Conservation (phyloP, 2,113 vertebrate genomes). For the Talpa occidentalis region DNA sequence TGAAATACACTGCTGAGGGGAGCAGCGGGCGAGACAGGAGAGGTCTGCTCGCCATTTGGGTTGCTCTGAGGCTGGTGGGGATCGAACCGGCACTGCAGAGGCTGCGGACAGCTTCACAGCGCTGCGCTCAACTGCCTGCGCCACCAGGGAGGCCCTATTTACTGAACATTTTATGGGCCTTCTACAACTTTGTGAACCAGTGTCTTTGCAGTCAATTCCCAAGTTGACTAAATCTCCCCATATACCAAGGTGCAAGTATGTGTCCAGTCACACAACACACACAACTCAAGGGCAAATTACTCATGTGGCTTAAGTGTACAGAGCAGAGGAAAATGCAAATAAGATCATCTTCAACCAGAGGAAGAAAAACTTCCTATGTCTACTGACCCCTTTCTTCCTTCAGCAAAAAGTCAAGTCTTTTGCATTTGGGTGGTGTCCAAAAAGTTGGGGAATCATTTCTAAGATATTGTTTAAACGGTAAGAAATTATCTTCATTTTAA, state of each 20-base stretch:
- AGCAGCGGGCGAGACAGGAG: too few relatives aligned
- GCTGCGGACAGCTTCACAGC: too few relatives aligned
- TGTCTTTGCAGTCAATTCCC: neutral
- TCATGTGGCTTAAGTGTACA: constrained; percentile 9
- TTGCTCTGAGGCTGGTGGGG: too few relatives aligned
- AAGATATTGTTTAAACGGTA: neutral
- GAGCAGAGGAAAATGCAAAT: neutral
- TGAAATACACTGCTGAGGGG: too few relatives aligned
- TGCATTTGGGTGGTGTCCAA: neutral
- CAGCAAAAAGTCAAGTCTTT: neutral
- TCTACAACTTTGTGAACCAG: neutral
- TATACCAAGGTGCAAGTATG: too few relatives aligned
- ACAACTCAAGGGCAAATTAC: constrained; percentile 27
- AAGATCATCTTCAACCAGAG: constrained; percentile 12
- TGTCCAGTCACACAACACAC: neutral
- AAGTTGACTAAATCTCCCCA: too few relatives aligned
- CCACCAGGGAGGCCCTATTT: too few relatives aligned
- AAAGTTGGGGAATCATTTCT: neutral
- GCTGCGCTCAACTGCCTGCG: too few relatives aligned
- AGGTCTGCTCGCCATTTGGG: too few relatives aligned
- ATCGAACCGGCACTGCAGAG: too few relatives aligned
- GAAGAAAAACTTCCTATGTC: neutral
- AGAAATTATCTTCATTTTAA: neutral
- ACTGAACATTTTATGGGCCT: neutral
- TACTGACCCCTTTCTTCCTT: neutral